Base-by-base conservation (phyloP, 2,888 invertebrate genomes). In the Diogma glabrata region DNA sequence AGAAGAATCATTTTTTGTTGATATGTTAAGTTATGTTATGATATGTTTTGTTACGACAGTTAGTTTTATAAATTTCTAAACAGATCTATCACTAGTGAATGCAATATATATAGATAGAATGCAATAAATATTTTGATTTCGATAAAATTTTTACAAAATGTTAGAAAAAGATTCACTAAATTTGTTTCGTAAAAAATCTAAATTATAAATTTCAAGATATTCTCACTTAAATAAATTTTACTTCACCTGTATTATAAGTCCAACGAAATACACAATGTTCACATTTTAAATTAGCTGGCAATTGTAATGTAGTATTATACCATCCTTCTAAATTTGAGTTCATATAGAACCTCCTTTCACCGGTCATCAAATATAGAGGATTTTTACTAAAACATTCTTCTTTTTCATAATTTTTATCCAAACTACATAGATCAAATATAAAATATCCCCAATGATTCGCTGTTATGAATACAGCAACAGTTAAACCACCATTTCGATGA, bases 261-360 rank as follows among this genome's bases (percentile, higher is more conserved):
- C 78, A 78, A 51, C 76, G 71, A 3, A 79, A 59, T 1, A 76
- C 73, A 57, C 78, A 77, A 40, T 73, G 74, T 0, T 69, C 55
- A 58, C 77, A 78, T n/a, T 60, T 67, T 14, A 77, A 48, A 3
- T 62, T 64, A 3, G 58, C 20, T 0, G 78, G 78, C 10, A 77
- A 62, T 16, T 59, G 28, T 5, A 67, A 54, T 2, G 56, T 57
- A n/a, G 65, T 58, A 40, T 61, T 60, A 45, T 64, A 65, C 28
- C 55, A 56, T 4, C 67, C 67, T 1, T 51, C 52, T 3, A 52
- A 43, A 9, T 52, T 56, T 6, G 58, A 57, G 43, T 65, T 58
- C 4, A 54, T 40, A 43, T 61, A 55, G 4, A 57, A 52, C 28
- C 59, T 60, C 3, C 56, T 50, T 30, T 59, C 60, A 24, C 67